Conservation (phyloP, 2,113 vertebrate species). For the Dasyurus viverrinus region DNA sequence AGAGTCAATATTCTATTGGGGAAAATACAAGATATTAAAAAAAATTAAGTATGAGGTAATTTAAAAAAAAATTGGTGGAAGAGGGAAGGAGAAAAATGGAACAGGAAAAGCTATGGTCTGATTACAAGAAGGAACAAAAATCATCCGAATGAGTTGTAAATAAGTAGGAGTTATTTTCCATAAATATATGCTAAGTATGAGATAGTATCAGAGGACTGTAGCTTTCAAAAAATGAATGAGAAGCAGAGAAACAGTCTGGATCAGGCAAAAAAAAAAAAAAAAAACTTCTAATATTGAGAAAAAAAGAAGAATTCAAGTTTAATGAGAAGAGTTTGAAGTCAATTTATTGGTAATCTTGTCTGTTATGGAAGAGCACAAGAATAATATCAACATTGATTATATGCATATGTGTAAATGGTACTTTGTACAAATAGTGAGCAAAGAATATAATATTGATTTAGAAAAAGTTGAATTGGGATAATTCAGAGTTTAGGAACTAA, state of each 20-base stretch:
- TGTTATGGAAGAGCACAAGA: neutral
- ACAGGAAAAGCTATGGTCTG: neutral
- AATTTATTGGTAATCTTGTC: neutral
- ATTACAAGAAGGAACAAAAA: neutral
- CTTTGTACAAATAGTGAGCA: neutral
- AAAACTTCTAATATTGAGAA: neutral
- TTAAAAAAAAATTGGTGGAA: neutral
- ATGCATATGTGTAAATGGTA: neutral
- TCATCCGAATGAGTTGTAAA: neutral
- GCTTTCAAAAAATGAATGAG: neutral
- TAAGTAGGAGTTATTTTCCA: neutral
- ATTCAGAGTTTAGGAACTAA: conserved; percentile 20
- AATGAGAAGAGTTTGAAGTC: neutral
- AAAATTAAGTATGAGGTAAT: neutral
- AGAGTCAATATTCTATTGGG: neutral
- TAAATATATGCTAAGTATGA: neutral
- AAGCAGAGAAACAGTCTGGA: neutral
- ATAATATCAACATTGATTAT: neutral
- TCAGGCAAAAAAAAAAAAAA: neutral
- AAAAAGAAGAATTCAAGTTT: neutral
- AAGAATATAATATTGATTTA: conserved; percentile 9
- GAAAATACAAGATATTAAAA: neutral
- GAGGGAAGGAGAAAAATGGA: neutral
- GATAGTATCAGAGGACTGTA: neutral
- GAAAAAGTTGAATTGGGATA: neutral